Evolutionary conservation across 2,888 invertebrate genomes (phyloP).

Genomic region (Drosophila infuscata): DNA sequence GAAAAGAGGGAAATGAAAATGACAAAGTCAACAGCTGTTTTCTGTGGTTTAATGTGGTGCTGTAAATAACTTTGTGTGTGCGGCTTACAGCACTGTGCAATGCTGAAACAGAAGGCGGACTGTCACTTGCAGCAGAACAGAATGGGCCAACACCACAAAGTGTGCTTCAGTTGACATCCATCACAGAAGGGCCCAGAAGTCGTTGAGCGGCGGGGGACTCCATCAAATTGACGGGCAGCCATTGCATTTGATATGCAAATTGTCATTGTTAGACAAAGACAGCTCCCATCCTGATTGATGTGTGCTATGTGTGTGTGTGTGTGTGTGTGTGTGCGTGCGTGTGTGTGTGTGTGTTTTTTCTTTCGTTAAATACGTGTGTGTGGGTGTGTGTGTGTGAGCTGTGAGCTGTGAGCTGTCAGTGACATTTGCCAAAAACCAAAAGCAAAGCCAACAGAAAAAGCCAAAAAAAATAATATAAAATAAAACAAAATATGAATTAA

Average conservation of each 20-base stretch:
- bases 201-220: slow-evolving; percentile 19
- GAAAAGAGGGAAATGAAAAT: background rate
- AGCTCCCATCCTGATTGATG: slow-evolving; percentile 18
- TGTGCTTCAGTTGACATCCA: slow-evolving; percentile 10
- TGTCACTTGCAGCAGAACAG: slow-evolving; percentile 1
- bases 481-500: slow-evolving; percentile 41
- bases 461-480: slow-evolving; percentile 12
- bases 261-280: slow-evolving; percentile 21
- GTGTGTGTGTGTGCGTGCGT: slow-evolving; percentile 21
- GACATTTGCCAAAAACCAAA: slow-evolving; percentile 69
- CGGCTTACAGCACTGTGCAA: slow-evolving; percentile 2
- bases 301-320: background rate
- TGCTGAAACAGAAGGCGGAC: background rate
- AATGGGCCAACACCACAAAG: slow-evolving; percentile 10
- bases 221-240: slow-evolving; percentile 56
- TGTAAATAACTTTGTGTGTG: background rate
- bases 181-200: slow-evolving; percentile 1
- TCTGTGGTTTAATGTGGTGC: background rate
- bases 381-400: slow-evolving; percentile 20
- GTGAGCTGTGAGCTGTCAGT: slow-evolving; percentile 48
- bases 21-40: slow-evolving; percentile 1
- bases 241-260: slow-evolving; percentile 61
- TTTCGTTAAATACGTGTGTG: slow-evolving; percentile 2
- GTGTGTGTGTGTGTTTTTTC: slow-evolving; percentile 8
- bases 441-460: slow-evolving; percentile 57